A percentile compares a stretch with the other conserved stretches of the same genome.
Conservation (phyloP, 2,888 invertebrate genomes). For the Eupithecia centaureata region DNA sequence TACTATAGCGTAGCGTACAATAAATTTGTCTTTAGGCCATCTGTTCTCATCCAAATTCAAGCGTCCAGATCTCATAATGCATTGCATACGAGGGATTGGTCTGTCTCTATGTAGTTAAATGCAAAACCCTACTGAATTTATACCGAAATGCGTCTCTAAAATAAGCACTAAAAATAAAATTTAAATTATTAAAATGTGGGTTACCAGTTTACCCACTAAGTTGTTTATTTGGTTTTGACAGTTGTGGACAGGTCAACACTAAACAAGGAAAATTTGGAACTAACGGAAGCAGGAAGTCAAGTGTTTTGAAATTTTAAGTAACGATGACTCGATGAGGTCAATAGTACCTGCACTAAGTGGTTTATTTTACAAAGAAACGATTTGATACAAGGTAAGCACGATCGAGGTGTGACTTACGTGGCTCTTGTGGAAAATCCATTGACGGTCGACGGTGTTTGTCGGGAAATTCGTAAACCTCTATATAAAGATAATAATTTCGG, state of each 20-base stretch:
- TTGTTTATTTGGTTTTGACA: not conserved
- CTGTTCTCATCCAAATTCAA: too few species aligned
- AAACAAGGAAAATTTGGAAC: conserved; percentile 42
- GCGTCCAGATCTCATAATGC: too few species aligned
- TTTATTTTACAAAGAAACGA: conserved; percentile 38
- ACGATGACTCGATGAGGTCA: conserved; percentile 36
- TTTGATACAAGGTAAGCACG: conserved; percentile 34
- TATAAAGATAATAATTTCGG: too few species aligned
- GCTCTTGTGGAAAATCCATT: conserved; percentile 12
- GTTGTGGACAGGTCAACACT: conserved; percentile 22
- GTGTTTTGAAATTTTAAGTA: conserved; percentile 46
- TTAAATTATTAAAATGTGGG: not conserved
- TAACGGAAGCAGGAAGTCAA: conserved; percentile 51
- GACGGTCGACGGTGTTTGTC: not conserved
- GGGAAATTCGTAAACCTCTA: conserved; percentile 5
- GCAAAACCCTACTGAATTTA: not conserved
- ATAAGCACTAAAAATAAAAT: not conserved
- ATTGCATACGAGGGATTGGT: too few species aligned
- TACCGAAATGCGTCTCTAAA: not conserved
- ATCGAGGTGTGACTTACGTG: conserved; percentile 16
- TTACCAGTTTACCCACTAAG: not conserved
- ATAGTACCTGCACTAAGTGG: conserved; percentile 29
- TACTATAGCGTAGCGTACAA: too few species aligned
- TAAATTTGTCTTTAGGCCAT: too few species aligned
- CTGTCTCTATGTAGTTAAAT: too few species aligned